These are phyloP conservation scores for Psococerastis gibbosa DNA, from an alignment of 2,888 invertebrate genomes.

Conservation along the genomic window DNA sequence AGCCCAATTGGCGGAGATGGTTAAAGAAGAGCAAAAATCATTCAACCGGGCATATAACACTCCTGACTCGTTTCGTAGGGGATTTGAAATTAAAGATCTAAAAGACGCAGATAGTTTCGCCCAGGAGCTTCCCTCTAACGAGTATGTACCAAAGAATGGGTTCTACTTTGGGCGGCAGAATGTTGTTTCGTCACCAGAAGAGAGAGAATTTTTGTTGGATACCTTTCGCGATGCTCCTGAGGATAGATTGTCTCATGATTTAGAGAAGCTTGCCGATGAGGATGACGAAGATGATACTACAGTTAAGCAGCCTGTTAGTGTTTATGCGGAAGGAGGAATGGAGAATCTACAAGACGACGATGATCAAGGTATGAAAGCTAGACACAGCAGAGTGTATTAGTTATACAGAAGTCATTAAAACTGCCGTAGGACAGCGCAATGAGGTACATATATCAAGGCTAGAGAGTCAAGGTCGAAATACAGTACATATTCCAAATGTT, in stretches of 20 bases:
- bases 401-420: no score
- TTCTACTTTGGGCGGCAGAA: background rate
- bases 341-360: slow-evolving; percentile 27
- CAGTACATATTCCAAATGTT: no score
- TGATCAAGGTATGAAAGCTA: no score
- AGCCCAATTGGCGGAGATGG: slow-evolving; percentile 31
- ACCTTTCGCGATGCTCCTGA: background rate
- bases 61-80: slow-evolving; percentile 28
- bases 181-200: background rate
- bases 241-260: background rate
- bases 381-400: no score
- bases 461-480: no score
- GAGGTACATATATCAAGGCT: no score
- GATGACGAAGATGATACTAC: background rate
- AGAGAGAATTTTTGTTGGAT: background rate
- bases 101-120: background rate
- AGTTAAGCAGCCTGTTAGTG: background rate
- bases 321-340: slow-evolving; percentile 41
- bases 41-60: slow-evolving; percentile 29
- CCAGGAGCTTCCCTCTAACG: background rate
- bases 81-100: slow-evolving; percentile 26
- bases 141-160: no score
- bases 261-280: background rate
- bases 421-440: no score
- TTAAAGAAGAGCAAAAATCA: slow-evolving; percentile 34